Conservation (phyloP, 2,113 vertebrate species). For the Sinocyclocheilus rhinocerous region DNA sequence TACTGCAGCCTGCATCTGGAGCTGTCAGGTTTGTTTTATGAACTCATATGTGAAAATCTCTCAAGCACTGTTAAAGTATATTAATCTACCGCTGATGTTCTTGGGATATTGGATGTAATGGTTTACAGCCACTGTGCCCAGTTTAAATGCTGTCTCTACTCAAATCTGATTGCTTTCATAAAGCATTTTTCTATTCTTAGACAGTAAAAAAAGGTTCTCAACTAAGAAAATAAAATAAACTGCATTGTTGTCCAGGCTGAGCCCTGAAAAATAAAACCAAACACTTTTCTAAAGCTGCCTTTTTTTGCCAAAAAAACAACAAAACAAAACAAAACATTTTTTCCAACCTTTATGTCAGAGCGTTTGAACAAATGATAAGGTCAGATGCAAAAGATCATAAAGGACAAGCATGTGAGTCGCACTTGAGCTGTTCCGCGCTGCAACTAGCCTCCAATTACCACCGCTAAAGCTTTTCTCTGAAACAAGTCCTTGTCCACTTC, state of each 20-base stretch:
- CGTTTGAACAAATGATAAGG: slow-evolving; percentile 56
- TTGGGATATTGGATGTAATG: slow-evolving; percentile 28
- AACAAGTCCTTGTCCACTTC: slow-evolving; percentile 54
- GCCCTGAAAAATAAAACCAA: slow-evolving; percentile 5
- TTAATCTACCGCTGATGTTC: slow-evolving; percentile 28
- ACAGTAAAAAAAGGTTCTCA: background rate
- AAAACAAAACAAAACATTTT: slow-evolving; percentile 47
- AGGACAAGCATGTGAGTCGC: slow-evolving; percentile 30
- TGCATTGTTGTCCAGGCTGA: background rate
- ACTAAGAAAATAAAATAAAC: slow-evolving; percentile 1
- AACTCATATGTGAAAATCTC: slow-evolving; percentile 45
- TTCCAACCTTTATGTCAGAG: slow-evolving; percentile 62
- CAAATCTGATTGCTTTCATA: slow-evolving; percentile 24
- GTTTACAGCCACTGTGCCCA: slow-evolving; percentile 23
- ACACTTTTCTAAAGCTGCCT: slow-evolving; percentile 25
- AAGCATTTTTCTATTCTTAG: slow-evolving; percentile 18
- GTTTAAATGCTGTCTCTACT: slow-evolving; percentile 16
- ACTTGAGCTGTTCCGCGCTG: background rate
- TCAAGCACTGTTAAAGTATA: slow-evolving; percentile 44
- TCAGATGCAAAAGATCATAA: slow-evolving; percentile 58
- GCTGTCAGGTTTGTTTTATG: slow-evolving; percentile 42
- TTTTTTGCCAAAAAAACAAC: slow-evolving; percentile 40
- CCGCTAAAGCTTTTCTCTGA: background rate
- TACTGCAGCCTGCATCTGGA: slow-evolving; percentile 31
- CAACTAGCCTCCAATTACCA: slow-evolving; percentile 7